Base-by-base conservation (phyloP, 2,888 invertebrate genomes). In the Aphodius sticticus region DNA sequence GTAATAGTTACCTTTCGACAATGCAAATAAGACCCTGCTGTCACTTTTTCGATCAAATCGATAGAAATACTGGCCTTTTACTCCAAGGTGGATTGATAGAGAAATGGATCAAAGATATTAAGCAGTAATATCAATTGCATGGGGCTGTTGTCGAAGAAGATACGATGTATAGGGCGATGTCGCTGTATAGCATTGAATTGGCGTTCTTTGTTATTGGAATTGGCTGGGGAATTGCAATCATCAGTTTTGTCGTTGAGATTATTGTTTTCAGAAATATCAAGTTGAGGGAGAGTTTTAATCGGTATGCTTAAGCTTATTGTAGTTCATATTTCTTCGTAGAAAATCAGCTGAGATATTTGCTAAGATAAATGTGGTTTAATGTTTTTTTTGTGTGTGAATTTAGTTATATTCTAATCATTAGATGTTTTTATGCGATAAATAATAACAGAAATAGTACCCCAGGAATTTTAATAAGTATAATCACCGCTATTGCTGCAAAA, bases 381-480 rank as follows among this genome's bases (percentile, higher is more conserved):
- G 26, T 26, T 26, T 26, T n/a, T n/a, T n/a, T 26, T 3, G 26
- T 26, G 26, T 26, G 26, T 26, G 3, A 26, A 26, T 26, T 26
- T 26, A 26, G 26, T 26, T 26, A 26, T 26, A 26, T 26, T 26
- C 26, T 26, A 26, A 26, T n/a, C n/a, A n/a, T n/a, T n/a, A n/a
- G n/a, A n/a, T n/a, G n/a, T n/a, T n/a, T n/a, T 26, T 26, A 2
- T 26, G 26, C 26, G 26, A 26, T 26, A 26, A 26, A 26, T 26
- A 3, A 26, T 26, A 26, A 26, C 26, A 26, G 26, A 26, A 26
- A 26, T 26, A 26, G 26, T 15, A 71, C 71, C 6, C 71, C 71
- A 16, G 71, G 71, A 16, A 16, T 71, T 71, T 71, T 71, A 16
- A 16, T 71, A 71, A 71, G 71, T 16, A 71, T 71, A 6, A 71